Base-by-base conservation (phyloP, 2,888 invertebrate species). In the Coenonympha arcania region DNA sequence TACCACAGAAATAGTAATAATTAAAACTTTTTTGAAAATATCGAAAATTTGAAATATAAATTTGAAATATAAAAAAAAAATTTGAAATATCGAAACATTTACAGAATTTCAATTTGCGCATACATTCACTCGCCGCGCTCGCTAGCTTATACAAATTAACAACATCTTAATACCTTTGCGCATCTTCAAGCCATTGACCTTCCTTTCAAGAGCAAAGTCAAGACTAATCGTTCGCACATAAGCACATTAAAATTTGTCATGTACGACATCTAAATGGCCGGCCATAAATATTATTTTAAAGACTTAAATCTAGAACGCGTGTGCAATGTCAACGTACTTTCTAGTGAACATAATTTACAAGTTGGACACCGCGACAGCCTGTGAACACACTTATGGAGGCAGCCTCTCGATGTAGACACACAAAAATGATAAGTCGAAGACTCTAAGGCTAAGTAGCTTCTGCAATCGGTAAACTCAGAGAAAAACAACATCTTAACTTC, bases 311-410 rank as follows among this genome's bases (percentile, higher is more conserved):
- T 52, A 52, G 55, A 55, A 55, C 55, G 53, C 51, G 42, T 42
- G 22, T 37, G 50, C 48, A 45, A 55, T 50, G 53, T 54, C 54
- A 54, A 55, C 47, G 54, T 58, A 57, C 73, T 76, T 77, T 77
- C 74, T 75, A 77, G 70, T 70, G 73, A 68, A 69, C 63, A 64
- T 66, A 61, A 66, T 61, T 66, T 63, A 64, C 61, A 59, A 60
- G 61, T 63, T 51, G 63, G 63, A 61, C 64, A 64, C 52, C 62
- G 62, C 48, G 55, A 55, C 55, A 65, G 55, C 47, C 60, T 56
- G 54, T 57, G 54, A 48, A 47, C 52, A 55, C 49, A 50, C 52
- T 41, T 13, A 45, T 48, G 48, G 28, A 48, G 33, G 9, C 5
- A 34, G 33, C 36, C 45, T 36, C 24, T 22, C 13, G 20, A 30